These are phyloP conservation scores for Zaprionus capensis DNA, from an alignment of 1,140 invertebrate genomes.

Conservation along the genomic window DNA sequence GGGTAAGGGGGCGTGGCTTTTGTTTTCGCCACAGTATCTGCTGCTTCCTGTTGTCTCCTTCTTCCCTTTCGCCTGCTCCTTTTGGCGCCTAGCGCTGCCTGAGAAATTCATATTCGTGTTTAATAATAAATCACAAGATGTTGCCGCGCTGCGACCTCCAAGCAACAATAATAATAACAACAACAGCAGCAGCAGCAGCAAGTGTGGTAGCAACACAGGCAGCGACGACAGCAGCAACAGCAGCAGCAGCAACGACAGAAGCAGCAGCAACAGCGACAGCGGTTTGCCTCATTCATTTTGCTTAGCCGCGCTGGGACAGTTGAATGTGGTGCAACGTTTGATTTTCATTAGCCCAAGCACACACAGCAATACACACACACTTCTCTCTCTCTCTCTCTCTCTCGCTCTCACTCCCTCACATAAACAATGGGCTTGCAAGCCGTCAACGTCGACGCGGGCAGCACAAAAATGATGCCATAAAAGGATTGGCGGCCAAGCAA, in stretches of 20 bases:
- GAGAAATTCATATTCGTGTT: constrained; percentile 76
- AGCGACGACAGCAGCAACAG: background rate
- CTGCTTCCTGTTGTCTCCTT: background rate
- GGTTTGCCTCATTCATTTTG: constrained; percentile 42
- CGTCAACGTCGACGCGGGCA: constrained; percentile 44
- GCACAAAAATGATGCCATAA: constrained; percentile 71
- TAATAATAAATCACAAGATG: constrained; percentile 82
- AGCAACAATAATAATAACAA: background rate
- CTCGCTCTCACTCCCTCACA: constrained; percentile 15
- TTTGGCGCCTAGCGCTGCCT: constrained; percentile 42
- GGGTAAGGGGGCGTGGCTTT: constrained; percentile 30
- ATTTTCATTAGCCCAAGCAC: constrained; percentile 50
- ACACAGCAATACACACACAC: constrained; percentile 22
- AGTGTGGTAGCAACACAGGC: background rate
- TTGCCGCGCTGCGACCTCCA: constrained; percentile 45
- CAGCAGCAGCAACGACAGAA: background rate
- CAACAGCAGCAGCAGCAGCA: background rate
- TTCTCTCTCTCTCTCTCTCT: constrained; percentile 11
- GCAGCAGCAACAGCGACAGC: background rate
- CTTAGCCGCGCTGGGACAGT: constrained; percentile 45
- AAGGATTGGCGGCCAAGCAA: constrained; percentile 76
- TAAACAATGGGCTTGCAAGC: constrained; percentile 28
- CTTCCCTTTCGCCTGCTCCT: constrained; percentile 2
- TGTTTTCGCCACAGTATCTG: constrained; percentile 21
- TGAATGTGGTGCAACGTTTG: constrained; percentile 65